phyloP scores from a whole-genome alignment of 2,797 vertebrate species.

The Silurus lanzhouensis region DNA sequence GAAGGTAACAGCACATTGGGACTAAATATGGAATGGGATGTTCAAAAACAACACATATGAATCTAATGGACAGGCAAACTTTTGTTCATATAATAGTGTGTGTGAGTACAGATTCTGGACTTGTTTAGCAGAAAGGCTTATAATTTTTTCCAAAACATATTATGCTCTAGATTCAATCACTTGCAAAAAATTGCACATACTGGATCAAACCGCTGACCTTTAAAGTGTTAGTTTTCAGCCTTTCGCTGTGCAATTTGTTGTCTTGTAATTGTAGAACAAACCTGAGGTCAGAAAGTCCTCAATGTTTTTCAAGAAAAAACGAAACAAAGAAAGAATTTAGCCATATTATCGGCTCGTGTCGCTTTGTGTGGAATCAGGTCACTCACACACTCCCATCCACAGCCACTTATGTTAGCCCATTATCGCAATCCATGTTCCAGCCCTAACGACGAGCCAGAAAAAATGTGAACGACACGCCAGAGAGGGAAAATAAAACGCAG shows the following conservation, averaged over 20 bases:
- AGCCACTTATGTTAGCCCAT: slow-evolving; percentile 36
- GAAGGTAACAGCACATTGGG: too few species aligned
- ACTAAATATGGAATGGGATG: too few species aligned
- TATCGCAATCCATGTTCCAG: slow-evolving; percentile 46
- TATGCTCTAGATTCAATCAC: background rate
- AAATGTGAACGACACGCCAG: slow-evolving; percentile 34
- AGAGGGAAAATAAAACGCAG: slow-evolving; percentile 46
- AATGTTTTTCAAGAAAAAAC: background rate
- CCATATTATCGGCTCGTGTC: slow-evolving; percentile 52
- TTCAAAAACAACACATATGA: too few species aligned
- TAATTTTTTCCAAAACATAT: background rate
- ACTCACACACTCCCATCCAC: slow-evolving; percentile 21
- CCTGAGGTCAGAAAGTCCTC: background rate
- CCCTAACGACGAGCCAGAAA: slow-evolving; percentile 46
- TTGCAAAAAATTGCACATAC: background rate
- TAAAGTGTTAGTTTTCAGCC: background rate
- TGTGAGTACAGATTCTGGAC: background rate
- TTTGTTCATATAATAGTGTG: too few species aligned
- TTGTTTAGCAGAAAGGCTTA: background rate
- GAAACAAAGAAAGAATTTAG: slow-evolving; percentile 32
- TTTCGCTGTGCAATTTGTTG: background rate
- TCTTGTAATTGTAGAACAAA: background rate
- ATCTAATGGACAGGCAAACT: too few species aligned
- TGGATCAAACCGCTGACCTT: background rate
- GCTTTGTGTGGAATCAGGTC: slow-evolving; percentile 47